Evolutionary conservation across 2,797 vertebrate genomes (phyloP).

Genomic region (Phaenicophaeus curvirostris): DNA sequence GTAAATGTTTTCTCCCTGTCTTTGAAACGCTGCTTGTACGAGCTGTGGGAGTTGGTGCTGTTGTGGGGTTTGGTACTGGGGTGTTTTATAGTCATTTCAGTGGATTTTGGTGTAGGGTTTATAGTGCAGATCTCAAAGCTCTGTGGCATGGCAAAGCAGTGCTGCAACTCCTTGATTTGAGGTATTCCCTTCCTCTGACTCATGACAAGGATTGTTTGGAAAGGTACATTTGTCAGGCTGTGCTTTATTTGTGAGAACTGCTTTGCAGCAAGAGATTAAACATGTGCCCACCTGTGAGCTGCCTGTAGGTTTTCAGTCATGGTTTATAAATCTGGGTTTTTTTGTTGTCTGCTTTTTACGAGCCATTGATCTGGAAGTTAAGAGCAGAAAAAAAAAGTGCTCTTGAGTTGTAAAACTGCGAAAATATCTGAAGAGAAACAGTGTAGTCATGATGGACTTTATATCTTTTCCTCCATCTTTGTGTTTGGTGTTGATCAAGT

Average conservation of each 20-base stretch:
- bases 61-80: accelerated
- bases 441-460: neutral
- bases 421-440: neutral
- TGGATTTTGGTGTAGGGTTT: neutral
- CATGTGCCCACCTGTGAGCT: neutral
- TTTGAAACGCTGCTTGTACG: accelerated
- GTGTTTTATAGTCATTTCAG: neutral
- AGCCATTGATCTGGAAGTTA: neutral
- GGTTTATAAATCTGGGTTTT: neutral
- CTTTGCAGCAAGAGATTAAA: neutral
- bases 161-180: neutral
- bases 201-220: neutral
- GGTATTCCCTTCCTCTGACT: neutral
- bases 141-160: neutral
- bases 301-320: neutral
- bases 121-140: neutral
- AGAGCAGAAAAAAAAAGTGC: neutral
- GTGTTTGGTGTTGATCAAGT: neutral
- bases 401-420: neutral
- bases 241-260: no score
- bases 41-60: neutral
- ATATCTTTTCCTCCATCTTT: neutral
- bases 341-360: neutral
- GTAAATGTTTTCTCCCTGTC: no score
- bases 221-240: neutral